These are phyloP conservation scores for Brachyptera risi DNA, from an alignment of 2,888 invertebrate genomes.

Conservation along the genomic window DNA sequence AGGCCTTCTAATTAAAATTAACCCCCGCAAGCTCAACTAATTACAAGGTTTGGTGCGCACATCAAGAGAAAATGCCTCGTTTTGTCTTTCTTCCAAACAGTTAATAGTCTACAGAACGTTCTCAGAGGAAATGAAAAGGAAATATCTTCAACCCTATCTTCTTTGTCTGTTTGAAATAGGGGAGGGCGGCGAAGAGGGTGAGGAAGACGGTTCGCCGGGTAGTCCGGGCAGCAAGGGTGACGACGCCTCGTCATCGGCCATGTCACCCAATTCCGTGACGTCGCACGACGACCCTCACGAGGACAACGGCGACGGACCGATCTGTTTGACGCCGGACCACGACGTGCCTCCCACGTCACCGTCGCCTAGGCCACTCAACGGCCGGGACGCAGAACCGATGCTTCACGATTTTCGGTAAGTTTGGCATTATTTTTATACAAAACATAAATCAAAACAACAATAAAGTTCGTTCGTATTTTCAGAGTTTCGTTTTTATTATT, in stretches of 20 bases:
- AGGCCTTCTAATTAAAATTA: constrained; percentile 34
- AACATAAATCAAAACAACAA: no score
- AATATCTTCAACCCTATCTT: constrained; percentile 13
- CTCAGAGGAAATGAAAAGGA: constrained; percentile 32
- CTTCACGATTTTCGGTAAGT: constrained; percentile 19
- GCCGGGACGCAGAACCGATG: constrained; percentile 9
- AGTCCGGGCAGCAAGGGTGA: constrained; percentile 50
- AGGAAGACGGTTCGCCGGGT: constrained; percentile 49
- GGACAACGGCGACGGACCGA: constrained; percentile 10
- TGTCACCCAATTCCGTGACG: constrained; percentile 8
- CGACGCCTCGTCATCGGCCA: constrained; percentile 41
- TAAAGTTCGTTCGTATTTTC: no score
- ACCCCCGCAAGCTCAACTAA: constrained; percentile 33
- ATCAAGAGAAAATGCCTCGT: constrained; percentile 8
- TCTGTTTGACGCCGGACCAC: constrained; percentile 6
- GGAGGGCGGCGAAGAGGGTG: constrained; percentile 52
- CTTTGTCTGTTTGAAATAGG: constrained; percentile 48
- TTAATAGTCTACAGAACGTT: no score
- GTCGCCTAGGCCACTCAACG: constrained; percentile 19
- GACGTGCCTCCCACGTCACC: constrained; percentile 14
- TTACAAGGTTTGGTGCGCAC: constrained; percentile 32
- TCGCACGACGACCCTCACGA: not conserved
- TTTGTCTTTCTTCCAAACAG: constrained; percentile 20
- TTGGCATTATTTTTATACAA: no score
- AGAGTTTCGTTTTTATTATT: constrained; percentile 20